Evolutionary conservation across 2,113 vertebrate species (phyloP), one percentile per base, ranked within the genome.

Genomic region (Prinia subflava): DNA sequence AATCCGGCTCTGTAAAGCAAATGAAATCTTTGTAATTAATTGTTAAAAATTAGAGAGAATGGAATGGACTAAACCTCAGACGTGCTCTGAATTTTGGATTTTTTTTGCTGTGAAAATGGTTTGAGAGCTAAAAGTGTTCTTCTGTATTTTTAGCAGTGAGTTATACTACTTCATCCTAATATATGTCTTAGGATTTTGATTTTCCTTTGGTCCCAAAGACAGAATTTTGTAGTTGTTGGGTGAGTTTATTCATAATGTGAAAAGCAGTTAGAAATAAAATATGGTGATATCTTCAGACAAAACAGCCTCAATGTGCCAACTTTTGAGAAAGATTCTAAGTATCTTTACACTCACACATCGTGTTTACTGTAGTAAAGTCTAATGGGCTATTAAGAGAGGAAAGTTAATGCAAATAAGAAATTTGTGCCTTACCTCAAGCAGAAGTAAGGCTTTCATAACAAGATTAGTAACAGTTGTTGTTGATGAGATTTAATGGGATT

Each of bases 401-500:
- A 69, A 37, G 42, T 57, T 78, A 52, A 78, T 37, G 23, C 6
- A 57, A 87, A 8, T 44, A 41, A 59, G 88, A 87, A 93, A 93
- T 84, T 84, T n/a, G 23, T 82, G 56, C 52, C 33, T 84, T 46
- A 84, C 39, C 56, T 91, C 52, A 67, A 78, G 42, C 41, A 93
- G 75, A 92, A 87, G 46, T 78, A 63, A 65, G 33, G 42, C 47
- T 93, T 87, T 93, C 42, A 10, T 93, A 90, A 90, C 31, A 84
- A 82, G 88, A 82, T 87, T 67, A 70, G 42, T 83, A 91, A 69
- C 80, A 64, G 67, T 73, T 86, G 57, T 71, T 80, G 60, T 50
- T 76, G 65, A 83, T 64, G 49, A 86, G 53, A 64, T 89, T 89
- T 92, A 89, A 91, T 60, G 27, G 78, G 78, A 87, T 91, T 92